Conservation (phyloP, 1,140 invertebrate species). For the Contarinia nasturtii region DNA sequence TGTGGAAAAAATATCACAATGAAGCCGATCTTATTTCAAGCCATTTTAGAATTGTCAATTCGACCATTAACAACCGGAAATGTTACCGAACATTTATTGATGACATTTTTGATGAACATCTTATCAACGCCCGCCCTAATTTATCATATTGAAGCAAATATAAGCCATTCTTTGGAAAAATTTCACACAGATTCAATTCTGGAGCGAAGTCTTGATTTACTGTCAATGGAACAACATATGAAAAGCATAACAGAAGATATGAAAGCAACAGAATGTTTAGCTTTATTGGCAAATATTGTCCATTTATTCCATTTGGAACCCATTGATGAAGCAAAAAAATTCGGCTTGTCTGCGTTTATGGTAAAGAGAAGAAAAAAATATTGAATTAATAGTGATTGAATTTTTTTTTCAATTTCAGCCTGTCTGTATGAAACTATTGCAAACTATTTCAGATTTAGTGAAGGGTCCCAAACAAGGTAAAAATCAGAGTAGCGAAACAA, state of each 20-base stretch:
- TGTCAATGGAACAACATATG: conserved; percentile 14
- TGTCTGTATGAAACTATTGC: conserved; percentile 9
- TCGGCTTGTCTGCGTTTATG: conserved; percentile 26
- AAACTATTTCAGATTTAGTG: conserved; percentile 21
- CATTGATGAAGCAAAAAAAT: conserved; percentile 17
- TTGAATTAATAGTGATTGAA: too few species aligned
- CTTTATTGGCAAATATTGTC: conserved; percentile 19
- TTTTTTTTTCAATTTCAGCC: not conserved
- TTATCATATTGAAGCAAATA: conserved; percentile 54
- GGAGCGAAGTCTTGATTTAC: conserved; percentile 13
- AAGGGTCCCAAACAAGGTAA: conserved; percentile 18
- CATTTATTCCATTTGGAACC: conserved; percentile 21
- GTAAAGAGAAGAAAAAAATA: conserved; percentile 3
- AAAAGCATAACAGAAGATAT: conserved; percentile 15
- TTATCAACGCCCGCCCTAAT: conserved; percentile 76
- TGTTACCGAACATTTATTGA: conserved; percentile 73
- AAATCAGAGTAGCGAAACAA: too few species aligned
- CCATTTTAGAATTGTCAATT: conserved; percentile 65
- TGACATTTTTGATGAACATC: conserved; percentile 76
- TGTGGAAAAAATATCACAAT: conserved; percentile 59
- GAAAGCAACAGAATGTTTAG: conserved; percentile 18
- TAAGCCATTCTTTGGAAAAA: conserved; percentile 46
- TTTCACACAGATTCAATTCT: conserved; percentile 13
- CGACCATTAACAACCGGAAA: conserved; percentile 68
- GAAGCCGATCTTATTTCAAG: conserved; percentile 64